Base-by-base conservation (phyloP, 1,140 invertebrate genomes). In the Reticulitermes speratus region DNA sequence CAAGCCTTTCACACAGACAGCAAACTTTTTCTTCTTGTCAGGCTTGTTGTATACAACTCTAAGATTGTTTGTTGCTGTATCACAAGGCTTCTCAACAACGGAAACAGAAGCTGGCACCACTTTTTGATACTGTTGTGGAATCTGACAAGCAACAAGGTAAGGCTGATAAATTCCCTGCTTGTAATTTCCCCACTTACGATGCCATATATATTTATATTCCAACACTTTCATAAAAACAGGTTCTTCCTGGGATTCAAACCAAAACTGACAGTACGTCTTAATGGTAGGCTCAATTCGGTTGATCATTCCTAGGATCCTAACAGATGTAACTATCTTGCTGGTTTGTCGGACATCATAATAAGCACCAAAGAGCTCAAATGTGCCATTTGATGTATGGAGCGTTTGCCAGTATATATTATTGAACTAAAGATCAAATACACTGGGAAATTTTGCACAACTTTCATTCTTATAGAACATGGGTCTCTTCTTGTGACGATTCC, bases 161-260 rank as follows among this genome's bases (percentile, higher is more conserved):
- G 97, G 97, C 90, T 98, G 97, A 88, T 97, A 96, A 83, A 98
- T 96, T 14, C 96, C 96, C 90, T 98, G 96, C 89, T 97, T 96
- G 90, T 98, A 98, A 90, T 98, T 98, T 38, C 97, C 97, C 97
- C 97, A 98, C 90, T 97, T 97, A 85, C 95, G 95, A 90, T 97
- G 97, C 97, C 97, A 98, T 87, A 98, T 96, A 90, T 98, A 98
- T 89, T 97, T 98, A 91, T 98, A 98, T 90, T 97, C 97, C 86
- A 96, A 93, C 6, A 94, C 94, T 88, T 96, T 96, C 8, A 96
- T 94, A 38, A 98, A 93, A 6, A 95, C 94, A 19, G 96, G 95
- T 87, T 96, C 95, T 87, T 95, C 95, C 87, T 96, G 94, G 32
- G 95, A 94, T 81, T 97, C 96, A 91, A 97, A 98, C 97, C 97